Evolutionary conservation across 2,113 vertebrate species (phyloP), one percentile per base, ranked within the genome.

Genomic region (Trachemys scripta): DNA sequence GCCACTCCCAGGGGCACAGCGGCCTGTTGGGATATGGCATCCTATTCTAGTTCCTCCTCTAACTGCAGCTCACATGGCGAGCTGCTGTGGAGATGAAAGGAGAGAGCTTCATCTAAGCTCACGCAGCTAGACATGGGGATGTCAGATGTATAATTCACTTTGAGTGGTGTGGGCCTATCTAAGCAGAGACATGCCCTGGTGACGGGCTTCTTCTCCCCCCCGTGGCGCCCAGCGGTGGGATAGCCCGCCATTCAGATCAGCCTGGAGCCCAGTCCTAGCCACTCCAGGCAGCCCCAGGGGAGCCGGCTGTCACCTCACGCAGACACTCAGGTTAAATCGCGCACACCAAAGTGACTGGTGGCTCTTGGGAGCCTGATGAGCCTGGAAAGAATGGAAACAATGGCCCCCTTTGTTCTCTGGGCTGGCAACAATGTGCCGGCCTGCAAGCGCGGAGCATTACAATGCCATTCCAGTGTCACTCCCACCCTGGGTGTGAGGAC

Each of bases 11-110:
- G 53, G 72, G 31, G 57, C 82, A 6, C 0, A 8, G 20, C 10
- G 16, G 35, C 88, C 10, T 1, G 25, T 69, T 47, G 62, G 82
- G 27, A 51, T 50, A 69, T 35, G 3, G 22, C 5, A 22, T 45
- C 80, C 80, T n/a, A 31, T 31, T 62, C 59, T 19, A 14, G 3
- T 45, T 53, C 50, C 88, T 78, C 25, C 10, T 80, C 51, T 42
- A 1, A 0, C 3, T 4, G 1, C 10, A 6, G 0, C 45, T n/a
- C 57, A n/a, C n/a, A 42, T 25, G 25, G 51, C 56, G 84, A 80
- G 49, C 57, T 25, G 31, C 3, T 80, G 59, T 84, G 80, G 8
- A 65, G 86, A 50, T 8, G 29, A 84, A 80, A 47, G 91, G 13
- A 38, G 22, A 75, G 72, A 14, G 75, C 20, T 69, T 81, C 27